Percentiles rank a stretch among this genome's conserved stretches.
Evolutionary conservation across 1,140 invertebrate genomes (phyloP).

Genomic region (Parasteatoda tepidariorum): DNA sequence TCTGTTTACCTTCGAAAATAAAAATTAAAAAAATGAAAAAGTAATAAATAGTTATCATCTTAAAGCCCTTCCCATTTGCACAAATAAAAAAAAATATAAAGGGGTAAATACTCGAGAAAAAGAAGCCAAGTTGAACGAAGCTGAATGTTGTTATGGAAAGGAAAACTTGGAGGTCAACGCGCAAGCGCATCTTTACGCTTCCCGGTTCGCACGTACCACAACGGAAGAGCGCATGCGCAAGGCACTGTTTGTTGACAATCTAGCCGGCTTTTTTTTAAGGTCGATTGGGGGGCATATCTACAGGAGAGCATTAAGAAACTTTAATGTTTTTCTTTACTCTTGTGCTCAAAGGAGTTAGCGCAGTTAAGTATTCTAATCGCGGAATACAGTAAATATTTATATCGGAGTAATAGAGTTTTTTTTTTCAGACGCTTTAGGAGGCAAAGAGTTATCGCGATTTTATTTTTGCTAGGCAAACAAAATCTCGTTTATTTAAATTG

Average conservation of each 20-base stretch:
- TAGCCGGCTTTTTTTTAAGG: conserved; percentile 9
- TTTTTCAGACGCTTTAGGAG: no score
- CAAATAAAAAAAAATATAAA: conserved; percentile 17
- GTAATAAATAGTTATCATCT: background rate
- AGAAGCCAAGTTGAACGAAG: conserved; percentile 24
- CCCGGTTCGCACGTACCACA: conserved; percentile 46
- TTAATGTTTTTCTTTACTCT: background rate
- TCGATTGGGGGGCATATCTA: conserved; percentile 40
- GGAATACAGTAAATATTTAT: no score
- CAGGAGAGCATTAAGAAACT: background rate
- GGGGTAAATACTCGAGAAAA: conserved; percentile 54
- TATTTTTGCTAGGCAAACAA: no score
- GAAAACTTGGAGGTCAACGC: conserved; percentile 39
- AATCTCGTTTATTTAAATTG: no score
- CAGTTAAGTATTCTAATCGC: no score
- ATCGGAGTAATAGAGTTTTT: no score
- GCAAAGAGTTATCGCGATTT: no score
- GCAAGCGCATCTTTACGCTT: background rate
- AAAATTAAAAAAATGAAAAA: background rate
- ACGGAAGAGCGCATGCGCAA: conserved; percentile 14
- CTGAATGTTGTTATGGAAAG: background rate
- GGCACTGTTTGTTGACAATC: conserved; percentile 34
- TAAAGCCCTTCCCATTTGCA: background rate
- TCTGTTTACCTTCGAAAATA: no score
- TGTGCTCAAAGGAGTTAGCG: background rate